phyloP scores from a whole-genome alignment of 2,113 vertebrate genomes.

The Phaethornis superciliosus region DNA sequence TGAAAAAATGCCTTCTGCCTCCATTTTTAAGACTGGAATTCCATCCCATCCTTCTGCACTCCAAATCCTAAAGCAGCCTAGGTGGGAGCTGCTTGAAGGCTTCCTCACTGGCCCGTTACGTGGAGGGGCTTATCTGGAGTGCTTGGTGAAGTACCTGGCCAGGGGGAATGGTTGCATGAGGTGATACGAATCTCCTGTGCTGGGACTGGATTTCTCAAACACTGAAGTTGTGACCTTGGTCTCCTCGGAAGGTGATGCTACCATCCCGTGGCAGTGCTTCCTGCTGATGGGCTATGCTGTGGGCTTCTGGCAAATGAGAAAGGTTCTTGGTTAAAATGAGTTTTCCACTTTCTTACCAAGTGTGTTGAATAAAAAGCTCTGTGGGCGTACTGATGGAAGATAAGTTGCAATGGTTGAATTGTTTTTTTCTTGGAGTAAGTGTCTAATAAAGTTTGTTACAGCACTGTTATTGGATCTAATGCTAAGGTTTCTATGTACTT shows the following conservation, averaged over 20 bases:
- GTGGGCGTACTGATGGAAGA: not conserved
- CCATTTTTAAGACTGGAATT: not conserved
- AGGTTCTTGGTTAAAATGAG: not conserved
- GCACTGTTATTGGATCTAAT: not conserved
- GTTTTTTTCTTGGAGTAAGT: not conserved
- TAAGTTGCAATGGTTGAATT: not conserved
- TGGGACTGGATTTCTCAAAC: not conserved
- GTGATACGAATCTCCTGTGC: fast-evolving
- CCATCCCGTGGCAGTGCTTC: not conserved
- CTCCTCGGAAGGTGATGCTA: not conserved
- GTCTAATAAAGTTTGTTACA: not conserved
- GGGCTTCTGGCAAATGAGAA: not conserved
- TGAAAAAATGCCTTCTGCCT: not conserved
- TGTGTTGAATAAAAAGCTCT: fast-evolving
- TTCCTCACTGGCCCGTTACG: not conserved
- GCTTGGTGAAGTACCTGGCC: not conserved
- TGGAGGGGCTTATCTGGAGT: not conserved
- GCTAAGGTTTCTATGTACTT: not conserved
- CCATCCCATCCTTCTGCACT: not conserved
- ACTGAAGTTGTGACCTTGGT: not conserved
- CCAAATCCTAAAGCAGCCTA: not conserved
- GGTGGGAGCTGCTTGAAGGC: not conserved
- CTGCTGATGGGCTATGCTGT: fast-evolving
- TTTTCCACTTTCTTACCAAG: not conserved
- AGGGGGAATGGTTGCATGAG: not conserved